Evolutionary conservation across 1,140 invertebrate genomes (phyloP).

Genomic region (Maconellicoccus hirsutus): DNA sequence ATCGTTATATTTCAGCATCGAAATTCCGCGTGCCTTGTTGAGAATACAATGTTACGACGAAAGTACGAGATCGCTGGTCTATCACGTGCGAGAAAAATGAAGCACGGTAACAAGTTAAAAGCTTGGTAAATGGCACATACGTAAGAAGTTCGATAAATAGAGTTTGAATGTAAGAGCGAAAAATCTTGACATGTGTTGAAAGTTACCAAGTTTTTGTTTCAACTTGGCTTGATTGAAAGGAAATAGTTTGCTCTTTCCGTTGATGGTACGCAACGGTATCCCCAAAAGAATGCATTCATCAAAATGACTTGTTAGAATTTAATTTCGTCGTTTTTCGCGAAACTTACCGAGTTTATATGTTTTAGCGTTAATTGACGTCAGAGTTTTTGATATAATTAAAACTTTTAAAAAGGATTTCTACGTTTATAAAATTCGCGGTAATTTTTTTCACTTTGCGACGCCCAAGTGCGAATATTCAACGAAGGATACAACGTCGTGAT

Average conservation of each 20-base stretch:
- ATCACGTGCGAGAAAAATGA: conserved; percentile 7
- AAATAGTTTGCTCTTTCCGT: conserved; percentile 3
- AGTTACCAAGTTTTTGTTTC: background rate
- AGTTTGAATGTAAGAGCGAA: background rate
- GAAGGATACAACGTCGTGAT: too few species aligned
- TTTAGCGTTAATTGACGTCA: background rate
- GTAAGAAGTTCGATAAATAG: background rate
- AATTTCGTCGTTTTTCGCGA: background rate
- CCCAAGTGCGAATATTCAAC: too few species aligned
- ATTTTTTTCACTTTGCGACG: too few species aligned
- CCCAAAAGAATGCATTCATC: background rate
- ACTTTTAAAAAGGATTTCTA: background rate
- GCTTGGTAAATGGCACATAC: background rate
- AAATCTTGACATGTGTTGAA: conserved; percentile 5
- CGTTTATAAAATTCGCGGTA: too few species aligned
- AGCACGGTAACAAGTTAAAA: background rate
- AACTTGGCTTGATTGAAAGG: background rate
- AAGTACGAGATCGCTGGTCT: background rate
- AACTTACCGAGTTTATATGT: conserved; percentile 5
- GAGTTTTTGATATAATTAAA: conserved; percentile 6
- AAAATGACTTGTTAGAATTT: conserved; percentile 9
- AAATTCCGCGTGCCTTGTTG: too few species aligned
- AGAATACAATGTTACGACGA: too few species aligned
- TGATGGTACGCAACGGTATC: background rate
- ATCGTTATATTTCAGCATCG: too few species aligned